A percentile compares a stretch with the other conserved stretches of the same genome.
These are phyloP conservation scores for Ptilonorhynchus violaceus DNA, from an alignment of 2,113 vertebrate species.

Conservation along the genomic window DNA sequence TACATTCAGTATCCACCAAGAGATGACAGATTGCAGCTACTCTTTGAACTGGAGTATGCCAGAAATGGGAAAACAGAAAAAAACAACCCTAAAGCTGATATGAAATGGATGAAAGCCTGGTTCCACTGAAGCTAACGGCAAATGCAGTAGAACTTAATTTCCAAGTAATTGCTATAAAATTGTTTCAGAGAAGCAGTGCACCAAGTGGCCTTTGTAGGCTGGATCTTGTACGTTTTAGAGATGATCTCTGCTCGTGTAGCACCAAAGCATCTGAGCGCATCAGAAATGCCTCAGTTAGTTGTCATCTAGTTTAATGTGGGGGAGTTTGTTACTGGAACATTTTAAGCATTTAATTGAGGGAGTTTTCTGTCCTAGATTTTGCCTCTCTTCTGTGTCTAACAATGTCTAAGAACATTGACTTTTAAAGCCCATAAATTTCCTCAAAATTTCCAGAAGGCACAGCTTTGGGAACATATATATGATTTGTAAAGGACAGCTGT, in stretches of 20 bases:
- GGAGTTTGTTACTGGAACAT: neutral
- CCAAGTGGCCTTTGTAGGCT: neutral
- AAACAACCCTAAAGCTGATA: neutral
- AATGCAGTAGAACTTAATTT: neutral
- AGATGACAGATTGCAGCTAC: slow-evolving; percentile 2
- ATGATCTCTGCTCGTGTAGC: neutral
- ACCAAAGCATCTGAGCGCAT: neutral
- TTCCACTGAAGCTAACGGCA: neutral
- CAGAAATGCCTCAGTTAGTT: neutral
- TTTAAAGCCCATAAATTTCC: neutral
- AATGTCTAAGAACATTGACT: neutral
- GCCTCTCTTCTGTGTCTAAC: neutral
- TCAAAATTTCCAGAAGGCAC: neutral
- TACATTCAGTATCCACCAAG: neutral
- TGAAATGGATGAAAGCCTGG: neutral
- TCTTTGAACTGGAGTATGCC: neutral
- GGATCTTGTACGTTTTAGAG: neutral
- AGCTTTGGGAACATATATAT: neutral
- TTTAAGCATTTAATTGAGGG: neutral
- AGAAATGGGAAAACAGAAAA: neutral
- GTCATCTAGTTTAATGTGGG: neutral
- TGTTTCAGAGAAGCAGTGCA: neutral
- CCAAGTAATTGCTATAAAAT: neutral
- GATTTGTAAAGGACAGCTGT: neutral
- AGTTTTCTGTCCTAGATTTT: neutral